Evolutionary conservation across 2,888 invertebrate species (phyloP).

Genomic region (Thyatira batis): DNA sequence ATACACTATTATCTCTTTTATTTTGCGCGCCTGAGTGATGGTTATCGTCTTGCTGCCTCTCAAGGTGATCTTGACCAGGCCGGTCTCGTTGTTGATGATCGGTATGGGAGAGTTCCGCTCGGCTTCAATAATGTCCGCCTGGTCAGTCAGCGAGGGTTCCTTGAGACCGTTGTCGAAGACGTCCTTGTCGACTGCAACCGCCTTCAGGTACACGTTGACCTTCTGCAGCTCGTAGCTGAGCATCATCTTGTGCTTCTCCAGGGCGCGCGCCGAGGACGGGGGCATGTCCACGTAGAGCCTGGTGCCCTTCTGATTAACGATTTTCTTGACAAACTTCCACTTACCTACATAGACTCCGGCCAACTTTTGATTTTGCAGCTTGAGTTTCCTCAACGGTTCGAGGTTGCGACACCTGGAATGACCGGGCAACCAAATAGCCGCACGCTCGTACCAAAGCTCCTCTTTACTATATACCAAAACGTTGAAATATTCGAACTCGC

Average conservation of each 20-base stretch:
- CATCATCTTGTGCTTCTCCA: conserved; percentile 61
- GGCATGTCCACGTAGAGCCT: conserved; percentile 73
- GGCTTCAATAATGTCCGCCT: conserved; percentile 30
- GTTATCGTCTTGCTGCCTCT: conserved; percentile 52
- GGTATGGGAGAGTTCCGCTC: conserved; percentile 54
- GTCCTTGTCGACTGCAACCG: conserved; percentile 67
- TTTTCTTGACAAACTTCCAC: conserved; percentile 72
- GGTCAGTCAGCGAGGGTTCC: conserved; percentile 35
- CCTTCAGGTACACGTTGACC: conserved; percentile 66
- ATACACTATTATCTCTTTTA: conserved; percentile 63
- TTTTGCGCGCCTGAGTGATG: conserved; percentile 51
- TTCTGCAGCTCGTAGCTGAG: conserved; percentile 72
- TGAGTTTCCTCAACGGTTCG: conserved; percentile 62
- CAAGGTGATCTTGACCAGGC: conserved; percentile 54
- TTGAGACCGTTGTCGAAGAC: conserved; percentile 63
- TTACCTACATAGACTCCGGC: conserved; percentile 57
- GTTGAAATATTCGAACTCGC: conserved; percentile 49
- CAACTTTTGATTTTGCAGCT: conserved; percentile 59
- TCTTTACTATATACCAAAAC: conserved; percentile 67
- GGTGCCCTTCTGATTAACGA: conserved; percentile 61
- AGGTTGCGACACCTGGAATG: conserved; percentile 57
- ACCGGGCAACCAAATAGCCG: conserved; percentile 71
- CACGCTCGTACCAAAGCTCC: conserved; percentile 71
- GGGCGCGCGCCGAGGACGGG: conserved; percentile 61
- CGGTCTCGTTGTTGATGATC: conserved; percentile 40